Conservation (phyloP, 2,888 invertebrate genomes). For the Heliconius ismenius region DNA sequence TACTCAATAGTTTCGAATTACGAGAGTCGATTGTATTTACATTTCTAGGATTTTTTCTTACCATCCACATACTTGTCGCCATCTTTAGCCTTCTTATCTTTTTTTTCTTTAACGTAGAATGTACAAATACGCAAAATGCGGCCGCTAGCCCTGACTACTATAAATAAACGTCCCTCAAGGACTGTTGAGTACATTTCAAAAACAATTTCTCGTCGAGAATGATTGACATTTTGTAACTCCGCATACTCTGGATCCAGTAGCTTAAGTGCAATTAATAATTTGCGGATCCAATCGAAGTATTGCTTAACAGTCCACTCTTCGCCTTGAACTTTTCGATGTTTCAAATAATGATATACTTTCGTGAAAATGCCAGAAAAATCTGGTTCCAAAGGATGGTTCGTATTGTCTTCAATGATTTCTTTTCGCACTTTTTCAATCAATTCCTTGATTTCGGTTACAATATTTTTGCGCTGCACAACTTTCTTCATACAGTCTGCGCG, state of each 20-base stretch:
- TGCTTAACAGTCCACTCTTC: background rate
- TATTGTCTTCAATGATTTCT: background rate
- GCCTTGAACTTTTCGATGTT: background rate
- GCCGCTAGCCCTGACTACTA: background rate
- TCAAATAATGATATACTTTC: conserved; percentile 16
- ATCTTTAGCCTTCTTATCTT: conserved; percentile 1
- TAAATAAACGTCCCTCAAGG: background rate
- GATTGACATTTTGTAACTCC: background rate
- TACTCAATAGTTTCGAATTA: too few species aligned
- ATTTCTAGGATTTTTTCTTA: background rate
- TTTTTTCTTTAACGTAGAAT: background rate
- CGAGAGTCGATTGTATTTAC: background rate
- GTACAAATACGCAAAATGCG: background rate
- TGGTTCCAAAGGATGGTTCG: background rate
- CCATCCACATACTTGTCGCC: conserved; percentile 8
- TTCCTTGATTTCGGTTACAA: background rate
- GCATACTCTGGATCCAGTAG: background rate
- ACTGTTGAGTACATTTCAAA: conserved; percentile 5
- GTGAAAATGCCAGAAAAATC: conserved; percentile 4
- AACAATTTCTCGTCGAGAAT: background rate
- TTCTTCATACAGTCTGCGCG: background rate
- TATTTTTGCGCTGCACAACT: background rate
- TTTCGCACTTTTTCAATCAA: background rate
- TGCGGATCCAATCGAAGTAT: conserved; percentile 9
- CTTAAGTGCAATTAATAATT: background rate